Evolutionary conservation across 2,113 vertebrate species (phyloP), one percentile per base, ranked within the genome.

Genomic region (Apus apus): DNA sequence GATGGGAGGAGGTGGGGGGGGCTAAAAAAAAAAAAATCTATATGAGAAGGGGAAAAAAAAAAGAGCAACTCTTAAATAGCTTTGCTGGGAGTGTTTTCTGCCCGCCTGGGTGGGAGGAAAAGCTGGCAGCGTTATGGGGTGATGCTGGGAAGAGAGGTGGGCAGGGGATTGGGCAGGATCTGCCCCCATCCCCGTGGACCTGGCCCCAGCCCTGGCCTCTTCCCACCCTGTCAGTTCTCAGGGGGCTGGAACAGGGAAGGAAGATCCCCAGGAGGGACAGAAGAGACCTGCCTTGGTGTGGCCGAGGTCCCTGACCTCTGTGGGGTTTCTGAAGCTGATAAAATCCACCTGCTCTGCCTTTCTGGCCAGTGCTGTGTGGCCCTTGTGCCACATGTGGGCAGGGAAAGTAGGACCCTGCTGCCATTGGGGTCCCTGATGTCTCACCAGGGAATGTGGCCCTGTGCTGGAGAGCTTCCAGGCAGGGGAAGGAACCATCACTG

Each of bases 381-480:
- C 23, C 54, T 40, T 23, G 66, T 67, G 54, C 65, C 54, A 40
- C 0, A 1, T 4, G 0, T 11, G 26, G 65, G 34, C 40, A 54
- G 45, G 12, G n/a, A 18, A 2, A 61, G 26, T 68, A 87, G 21
- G 51, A 19, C 27, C 43, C 75, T 72, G 16, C 68, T 43, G 29
- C 22, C 29, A 21, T 62, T 36, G 57, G 95, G 85, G 67, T 90
- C 78, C 92, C 62, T 45, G 3, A 48, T 94, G 76, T 97, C 54
- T 98, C 77, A 98, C 99, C 91, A 98, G 98, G 98, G 98, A 98
- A 99, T 98, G 98, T 99, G 97, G 98, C 98, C 98, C 98, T 93
- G 98, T 53, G 98, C 92, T 98, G 92, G 99, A 99, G 98, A 99
- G 98, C 95, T 99, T 99, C 97, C 98, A 99, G 96, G 98, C 98